A percentile compares a stretch with the other conserved stretches of the same genome.
Conservation (phyloP, 2,888 invertebrate species). For the Plagodis pulveraria region DNA sequence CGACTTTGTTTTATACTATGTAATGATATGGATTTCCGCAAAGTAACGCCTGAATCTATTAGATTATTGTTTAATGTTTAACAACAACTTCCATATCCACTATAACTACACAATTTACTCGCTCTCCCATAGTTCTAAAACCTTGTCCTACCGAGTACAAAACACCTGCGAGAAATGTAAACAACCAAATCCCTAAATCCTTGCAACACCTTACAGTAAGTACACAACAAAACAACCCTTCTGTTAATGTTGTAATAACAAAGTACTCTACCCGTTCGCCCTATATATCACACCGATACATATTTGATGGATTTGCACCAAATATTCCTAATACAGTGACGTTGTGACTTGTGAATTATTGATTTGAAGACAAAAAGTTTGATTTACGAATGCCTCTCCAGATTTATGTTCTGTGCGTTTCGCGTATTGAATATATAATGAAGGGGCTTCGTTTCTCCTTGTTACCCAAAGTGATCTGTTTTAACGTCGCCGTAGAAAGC, state of each 20-base stretch:
- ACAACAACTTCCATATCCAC: too few species aligned
- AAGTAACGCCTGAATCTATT: too few species aligned
- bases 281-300: conserved; percentile 32
- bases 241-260: conserved; percentile 5
- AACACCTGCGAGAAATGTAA: too few species aligned
- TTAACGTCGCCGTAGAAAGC: conserved; percentile 1
- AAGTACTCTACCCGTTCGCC: conserved; percentile 14
- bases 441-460: conserved; percentile 41
- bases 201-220: too few species aligned
- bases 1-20: too few species aligned
- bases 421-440: conserved; percentile 73
- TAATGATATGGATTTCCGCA: too few species aligned
- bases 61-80: too few species aligned
- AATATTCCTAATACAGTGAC: conserved; percentile 41
- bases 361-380: conserved; percentile 73
- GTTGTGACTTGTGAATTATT: conserved; percentile 62
- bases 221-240: neutral
- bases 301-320: conserved; percentile 33
- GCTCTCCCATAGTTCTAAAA: too few species aligned
- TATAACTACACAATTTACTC: too few species aligned
- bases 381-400: conserved; percentile 66
- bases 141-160: too few species aligned
- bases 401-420: conserved; percentile 70
- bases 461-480: conserved; percentile 41
- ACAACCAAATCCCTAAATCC: too few species aligned